A percentile compares a stretch with the other conserved stretches of the same genome.
Evolutionary conservation across 1,140 invertebrate species (phyloP).

Genomic region (Diabrotica virgifera): DNA sequence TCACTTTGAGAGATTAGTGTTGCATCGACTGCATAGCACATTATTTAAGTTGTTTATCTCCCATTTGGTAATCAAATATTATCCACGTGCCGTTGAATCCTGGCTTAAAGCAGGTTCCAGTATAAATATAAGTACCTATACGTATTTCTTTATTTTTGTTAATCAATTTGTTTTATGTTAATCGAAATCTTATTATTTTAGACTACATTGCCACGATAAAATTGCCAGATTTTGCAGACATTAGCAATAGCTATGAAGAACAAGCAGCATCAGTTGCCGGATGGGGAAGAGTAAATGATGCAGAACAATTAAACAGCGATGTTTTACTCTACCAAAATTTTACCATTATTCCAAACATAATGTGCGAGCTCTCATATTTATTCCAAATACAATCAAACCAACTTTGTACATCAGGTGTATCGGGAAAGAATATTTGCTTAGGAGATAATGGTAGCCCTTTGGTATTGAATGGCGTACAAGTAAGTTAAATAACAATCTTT

Average conservation of each 20-base stretch:
- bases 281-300: slow-evolving; percentile 52
- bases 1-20: no score
- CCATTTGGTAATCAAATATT: no score
- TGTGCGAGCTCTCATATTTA: slow-evolving; percentile 42
- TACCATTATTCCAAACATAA: slow-evolving; percentile 37
- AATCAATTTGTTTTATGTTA: no score
- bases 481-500: slow-evolving; percentile 10
- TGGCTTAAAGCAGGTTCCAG: no score
- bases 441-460: slow-evolving; percentile 54
- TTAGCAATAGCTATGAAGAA: slow-evolving; percentile 47
- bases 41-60: no score
- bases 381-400: slow-evolving; percentile 46
- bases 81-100: no score
- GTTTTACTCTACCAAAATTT: slow-evolving; percentile 38
- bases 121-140: no score
- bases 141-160: no score
- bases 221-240: slow-evolving; percentile 46
- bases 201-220: slow-evolving; percentile 38
- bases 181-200: slow-evolving; percentile 6
- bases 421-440: slow-evolving; percentile 46
- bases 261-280: slow-evolving; percentile 50
- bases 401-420: slow-evolving; percentile 51
- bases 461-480: slow-evolving; percentile 37
- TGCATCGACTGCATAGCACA: no score
- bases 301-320: slow-evolving; percentile 32